These are phyloP conservation scores for Hydropsyche tenuis DNA, from an alignment of 1,140 invertebrate genomes.

Conservation along the genomic window DNA sequence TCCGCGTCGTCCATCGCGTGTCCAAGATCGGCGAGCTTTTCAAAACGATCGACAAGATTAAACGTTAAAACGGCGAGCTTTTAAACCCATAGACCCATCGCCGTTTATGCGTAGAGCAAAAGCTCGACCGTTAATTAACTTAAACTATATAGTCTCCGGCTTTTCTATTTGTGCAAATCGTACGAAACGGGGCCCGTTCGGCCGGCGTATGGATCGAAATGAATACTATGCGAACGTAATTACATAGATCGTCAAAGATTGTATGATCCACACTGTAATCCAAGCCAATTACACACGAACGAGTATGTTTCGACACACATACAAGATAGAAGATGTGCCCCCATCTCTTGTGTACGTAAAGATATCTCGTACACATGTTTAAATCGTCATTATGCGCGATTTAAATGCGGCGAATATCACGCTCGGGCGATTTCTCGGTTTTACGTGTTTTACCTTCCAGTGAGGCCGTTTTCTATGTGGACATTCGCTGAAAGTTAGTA, in stretches of 20 bases:
- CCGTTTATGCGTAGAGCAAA: not conserved
- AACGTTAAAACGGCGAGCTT: not conserved
- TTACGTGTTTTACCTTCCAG: not conserved
- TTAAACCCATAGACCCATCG: not conserved
- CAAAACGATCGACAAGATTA: not conserved
- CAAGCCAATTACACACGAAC: constrained; percentile 43
- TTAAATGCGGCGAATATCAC: not conserved
- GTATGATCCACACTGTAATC: constrained; percentile 45
- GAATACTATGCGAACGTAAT: constrained; percentile 44
- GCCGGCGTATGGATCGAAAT: constrained; percentile 27
- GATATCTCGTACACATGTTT: not conserved
- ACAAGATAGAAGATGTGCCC: constrained; percentile 7
- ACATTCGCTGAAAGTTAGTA: not conserved
- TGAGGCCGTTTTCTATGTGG: no score
- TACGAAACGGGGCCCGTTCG: not conserved
- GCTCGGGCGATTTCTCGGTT: not conserved
- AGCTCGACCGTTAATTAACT: constrained; percentile 16
- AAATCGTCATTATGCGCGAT: not conserved
- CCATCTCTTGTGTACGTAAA: not conserved
- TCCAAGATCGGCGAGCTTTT: no score
- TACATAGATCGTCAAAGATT: constrained; percentile 45
- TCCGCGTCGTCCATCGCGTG: no score
- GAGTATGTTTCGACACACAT: constrained; percentile 39
- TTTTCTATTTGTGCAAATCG: constrained; percentile 30
- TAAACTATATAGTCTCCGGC: constrained; percentile 1